These are phyloP conservation scores for Boleophthalmus pectinirostris DNA, from an alignment of 2,113 vertebrate genomes.

Conservation along the genomic window DNA sequence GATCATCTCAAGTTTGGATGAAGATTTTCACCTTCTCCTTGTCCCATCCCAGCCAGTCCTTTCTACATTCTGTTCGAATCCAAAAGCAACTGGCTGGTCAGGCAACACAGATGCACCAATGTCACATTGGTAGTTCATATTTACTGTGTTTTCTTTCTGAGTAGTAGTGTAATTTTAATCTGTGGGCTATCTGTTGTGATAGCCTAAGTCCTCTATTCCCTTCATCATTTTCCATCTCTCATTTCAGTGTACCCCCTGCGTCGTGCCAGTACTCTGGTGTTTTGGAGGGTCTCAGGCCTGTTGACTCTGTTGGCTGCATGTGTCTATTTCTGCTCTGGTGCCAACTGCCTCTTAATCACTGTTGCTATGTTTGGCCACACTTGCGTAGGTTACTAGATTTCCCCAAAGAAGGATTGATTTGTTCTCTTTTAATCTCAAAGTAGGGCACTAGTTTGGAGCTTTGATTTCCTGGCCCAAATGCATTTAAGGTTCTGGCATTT, in stretches of 20 bases:
- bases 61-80: too few species aligned
- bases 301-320: slow-evolving; percentile 41
- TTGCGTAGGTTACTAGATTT: slow-evolving; percentile 4
- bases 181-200: neutral
- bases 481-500: slow-evolving; percentile 32
- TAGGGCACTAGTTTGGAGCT: neutral
- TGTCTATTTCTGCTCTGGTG: slow-evolving; percentile 61
- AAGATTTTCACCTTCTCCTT: too few species aligned
- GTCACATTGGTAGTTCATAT: neutral
- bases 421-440: slow-evolving; percentile 12
- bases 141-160: neutral
- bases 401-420: slow-evolving; percentile 7
- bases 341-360: slow-evolving; percentile 54
- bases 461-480: slow-evolving; percentile 11
- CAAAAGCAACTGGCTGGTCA: too few species aligned
- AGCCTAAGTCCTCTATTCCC: neutral
- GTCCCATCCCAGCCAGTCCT: too few species aligned
- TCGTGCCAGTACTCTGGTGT: slow-evolving; percentile 38
- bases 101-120: too few species aligned
- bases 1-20: too few species aligned
- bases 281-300: slow-evolving; percentile 58
- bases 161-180: neutral
- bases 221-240: slow-evolving; percentile 13
- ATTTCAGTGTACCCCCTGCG: slow-evolving; percentile 33
- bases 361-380: slow-evolving; percentile 41